Conservation (phyloP, 2,888 invertebrate species). For the Folsomia manolachei region DNA sequence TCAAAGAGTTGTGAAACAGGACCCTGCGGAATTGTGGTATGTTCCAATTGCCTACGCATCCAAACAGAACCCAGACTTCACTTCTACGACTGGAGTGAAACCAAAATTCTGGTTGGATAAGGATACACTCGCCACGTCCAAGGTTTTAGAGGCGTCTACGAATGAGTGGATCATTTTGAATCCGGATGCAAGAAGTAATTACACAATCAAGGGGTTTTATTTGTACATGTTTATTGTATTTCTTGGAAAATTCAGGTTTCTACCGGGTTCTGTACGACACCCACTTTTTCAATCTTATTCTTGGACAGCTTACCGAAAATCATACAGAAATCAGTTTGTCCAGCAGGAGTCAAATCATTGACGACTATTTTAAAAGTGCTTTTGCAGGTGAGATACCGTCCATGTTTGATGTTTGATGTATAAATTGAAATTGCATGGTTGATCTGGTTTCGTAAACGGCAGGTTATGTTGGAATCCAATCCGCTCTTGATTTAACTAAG, state of each 20-base stretch:
- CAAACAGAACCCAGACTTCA: neutral
- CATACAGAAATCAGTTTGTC: constrained; percentile 16
- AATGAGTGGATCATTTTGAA: constrained; percentile 26
- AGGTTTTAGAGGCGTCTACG: constrained; percentile 4
- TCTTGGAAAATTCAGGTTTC: neutral
- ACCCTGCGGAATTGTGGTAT: constrained; percentile 4
- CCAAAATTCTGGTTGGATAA: constrained; percentile 25
- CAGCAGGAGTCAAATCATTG: constrained; percentile 27
- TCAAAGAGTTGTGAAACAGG: neutral
- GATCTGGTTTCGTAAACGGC: neutral
- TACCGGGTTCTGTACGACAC: neutral
- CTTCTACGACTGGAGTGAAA: neutral
- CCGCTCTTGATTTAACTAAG: neutral
- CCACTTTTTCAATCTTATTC: constrained; percentile 7
- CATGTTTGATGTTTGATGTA: no score
- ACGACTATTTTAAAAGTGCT: constrained; percentile 27
- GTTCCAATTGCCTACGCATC: neutral
- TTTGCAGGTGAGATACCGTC: neutral
- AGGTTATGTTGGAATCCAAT: neutral
- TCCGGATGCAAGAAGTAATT: constrained; percentile 21
- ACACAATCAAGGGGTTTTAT: neutral
- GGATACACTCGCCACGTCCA: neutral
- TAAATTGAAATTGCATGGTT: no score
- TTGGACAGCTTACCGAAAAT: constrained; percentile 18
- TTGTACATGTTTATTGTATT: neutral